Percentiles rank a stretch among this genome's conserved stretches.
These are phyloP conservation scores for Drosophila virilis DNA, from an alignment of 1,140 invertebrate genomes.

Conservation along the genomic window DNA sequence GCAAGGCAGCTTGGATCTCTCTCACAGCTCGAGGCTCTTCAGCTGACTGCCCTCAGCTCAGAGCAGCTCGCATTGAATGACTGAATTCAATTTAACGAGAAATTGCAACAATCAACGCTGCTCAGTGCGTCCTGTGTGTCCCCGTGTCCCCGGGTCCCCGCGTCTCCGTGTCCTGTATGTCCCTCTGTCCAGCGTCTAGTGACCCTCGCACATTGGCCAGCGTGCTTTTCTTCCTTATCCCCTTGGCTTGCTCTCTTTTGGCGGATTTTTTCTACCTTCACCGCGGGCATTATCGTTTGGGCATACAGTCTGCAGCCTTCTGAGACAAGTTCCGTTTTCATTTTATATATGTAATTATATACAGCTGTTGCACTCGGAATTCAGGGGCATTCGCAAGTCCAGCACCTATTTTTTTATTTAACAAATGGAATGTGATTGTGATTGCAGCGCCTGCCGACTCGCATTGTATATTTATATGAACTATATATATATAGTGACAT, in stretches of 20 bases:
- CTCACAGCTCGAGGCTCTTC: conserved; percentile 18
- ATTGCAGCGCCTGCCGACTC: no score
- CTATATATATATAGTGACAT: no score
- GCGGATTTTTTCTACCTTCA: background rate
- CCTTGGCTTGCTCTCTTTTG: background rate
- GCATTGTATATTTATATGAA: no score
- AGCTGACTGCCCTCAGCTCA: conserved; percentile 33
- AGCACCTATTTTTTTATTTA: no score
- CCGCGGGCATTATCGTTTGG: no score
- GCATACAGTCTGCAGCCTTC: no score
- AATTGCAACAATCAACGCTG: conserved; percentile 79
- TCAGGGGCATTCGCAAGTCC: no score
- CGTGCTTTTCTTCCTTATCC: no score
- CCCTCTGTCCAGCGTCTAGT: background rate
- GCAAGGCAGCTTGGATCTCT: conserved; percentile 56
- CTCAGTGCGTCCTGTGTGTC: conserved; percentile 24
- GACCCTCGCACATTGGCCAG: background rate
- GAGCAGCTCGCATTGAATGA: conserved; percentile 61
- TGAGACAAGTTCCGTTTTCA: no score
- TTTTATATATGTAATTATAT: no score
- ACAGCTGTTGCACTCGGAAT: no score
- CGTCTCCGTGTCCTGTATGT: background rate
- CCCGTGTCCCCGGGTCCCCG: background rate
- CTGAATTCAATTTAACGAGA: conserved; percentile 82
- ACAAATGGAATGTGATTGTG: no score